Percentiles rank a stretch among this genome's conserved stretches.
phyloP scores from a whole-genome alignment of 2,113 vertebrate genomes.

The Trematomus loennbergii region DNA sequence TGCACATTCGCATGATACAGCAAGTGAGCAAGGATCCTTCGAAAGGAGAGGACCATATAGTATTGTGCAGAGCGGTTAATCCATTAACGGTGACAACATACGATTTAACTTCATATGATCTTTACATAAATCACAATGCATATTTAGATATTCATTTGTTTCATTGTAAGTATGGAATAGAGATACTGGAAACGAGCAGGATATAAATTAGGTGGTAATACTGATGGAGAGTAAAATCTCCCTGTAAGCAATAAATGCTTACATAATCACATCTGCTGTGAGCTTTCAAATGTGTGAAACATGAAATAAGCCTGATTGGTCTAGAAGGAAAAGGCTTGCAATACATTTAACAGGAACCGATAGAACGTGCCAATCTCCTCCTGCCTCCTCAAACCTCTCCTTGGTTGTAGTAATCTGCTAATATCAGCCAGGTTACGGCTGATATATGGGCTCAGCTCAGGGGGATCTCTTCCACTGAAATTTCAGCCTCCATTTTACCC shows the following conservation, averaged over 20 bases:
- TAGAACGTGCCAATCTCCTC: constrained; percentile 24
- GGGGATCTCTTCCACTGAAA: constrained; percentile 68
- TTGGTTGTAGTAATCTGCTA: constrained; percentile 55
- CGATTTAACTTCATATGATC: background rate
- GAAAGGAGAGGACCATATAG: constrained; percentile 11
- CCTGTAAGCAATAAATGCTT: constrained; percentile 65
- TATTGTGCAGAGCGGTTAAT: constrained; percentile 12
- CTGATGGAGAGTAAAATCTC: constrained; percentile 50
- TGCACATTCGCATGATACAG: constrained; percentile 32
- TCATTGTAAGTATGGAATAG: background rate
- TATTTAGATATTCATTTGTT: background rate
- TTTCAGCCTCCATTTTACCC: constrained; percentile 85
- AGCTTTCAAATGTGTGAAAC: constrained; percentile 66
- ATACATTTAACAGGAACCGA: constrained; percentile 22
- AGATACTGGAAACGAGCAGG: background rate
- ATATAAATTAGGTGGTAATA: constrained; percentile 5
- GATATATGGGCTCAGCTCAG: constrained; percentile 66
- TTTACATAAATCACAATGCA: constrained; percentile 9
- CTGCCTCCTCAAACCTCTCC: constrained; percentile 28
- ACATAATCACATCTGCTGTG: constrained; percentile 72
- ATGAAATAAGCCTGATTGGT: constrained; percentile 60
- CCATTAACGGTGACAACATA: background rate
- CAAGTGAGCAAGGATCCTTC: constrained; percentile 8
- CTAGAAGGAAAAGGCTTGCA: constrained; percentile 16
- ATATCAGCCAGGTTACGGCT: constrained; percentile 67